Percentiles rank a stretch among this genome's conserved stretches.
phyloP scores from a whole-genome alignment of 1,140 invertebrate genomes.

The Ips nitidus region DNA sequence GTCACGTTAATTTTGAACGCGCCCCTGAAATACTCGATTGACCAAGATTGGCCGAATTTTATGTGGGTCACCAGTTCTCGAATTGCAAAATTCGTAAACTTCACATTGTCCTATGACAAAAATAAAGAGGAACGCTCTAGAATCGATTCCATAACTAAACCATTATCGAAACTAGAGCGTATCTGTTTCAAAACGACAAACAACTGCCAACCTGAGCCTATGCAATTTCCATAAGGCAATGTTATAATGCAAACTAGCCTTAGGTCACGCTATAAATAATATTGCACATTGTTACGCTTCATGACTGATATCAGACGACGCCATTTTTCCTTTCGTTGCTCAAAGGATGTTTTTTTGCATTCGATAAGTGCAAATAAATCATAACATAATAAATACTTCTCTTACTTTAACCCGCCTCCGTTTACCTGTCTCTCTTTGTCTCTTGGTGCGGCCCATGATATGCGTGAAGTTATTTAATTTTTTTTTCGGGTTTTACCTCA shows the following conservation, averaged over 20 bases:
- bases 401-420: neutral
- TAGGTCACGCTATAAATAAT: constrained; percentile 24
- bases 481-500: constrained; percentile 15
- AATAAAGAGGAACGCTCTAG: no score
- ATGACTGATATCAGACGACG: constrained; percentile 21
- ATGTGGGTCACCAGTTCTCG: no score
- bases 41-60: no score
- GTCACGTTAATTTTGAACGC: no score
- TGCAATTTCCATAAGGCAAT: constrained; percentile 13
- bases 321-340: constrained; percentile 17
- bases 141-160: neutral
- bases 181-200: neutral
- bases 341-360: constrained; percentile 15
- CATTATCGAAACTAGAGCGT: neutral
- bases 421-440: constrained; percentile 7
- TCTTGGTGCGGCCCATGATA: constrained; percentile 17
- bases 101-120: no score
- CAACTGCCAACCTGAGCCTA: constrained; percentile 3
- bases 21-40: no score
- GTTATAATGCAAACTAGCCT: constrained; percentile 21
- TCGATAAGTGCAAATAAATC: constrained; percentile 23
- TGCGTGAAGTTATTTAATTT: constrained; percentile 25
- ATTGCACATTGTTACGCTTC: constrained; percentile 27
- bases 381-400: constrained; percentile 21
- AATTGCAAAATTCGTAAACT: no score